Percentiles rank a stretch among this genome's conserved stretches.
These are phyloP conservation scores for Helleia helle DNA, from an alignment of 2,888 invertebrate genomes.

Conservation along the genomic window DNA sequence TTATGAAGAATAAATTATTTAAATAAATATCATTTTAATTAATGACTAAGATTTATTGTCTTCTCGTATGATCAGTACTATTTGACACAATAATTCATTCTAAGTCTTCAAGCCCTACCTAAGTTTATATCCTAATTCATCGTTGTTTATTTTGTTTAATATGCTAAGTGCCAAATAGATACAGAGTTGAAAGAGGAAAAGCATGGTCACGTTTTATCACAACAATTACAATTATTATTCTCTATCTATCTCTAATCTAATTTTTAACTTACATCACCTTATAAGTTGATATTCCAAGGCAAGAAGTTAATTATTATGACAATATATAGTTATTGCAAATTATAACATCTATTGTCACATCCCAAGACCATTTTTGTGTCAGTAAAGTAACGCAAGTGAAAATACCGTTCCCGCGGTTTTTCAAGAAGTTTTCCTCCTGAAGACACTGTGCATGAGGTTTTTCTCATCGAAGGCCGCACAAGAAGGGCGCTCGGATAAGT, in stretches of 20 bases:
- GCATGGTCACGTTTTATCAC: too few relatives aligned
- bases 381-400: too few relatives aligned
- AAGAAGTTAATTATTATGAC: neutral
- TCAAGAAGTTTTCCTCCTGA: too few relatives aligned
- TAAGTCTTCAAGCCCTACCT: neutral
- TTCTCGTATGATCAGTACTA: neutral
- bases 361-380: neutral
- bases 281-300: neutral
- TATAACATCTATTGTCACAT: too few relatives aligned
- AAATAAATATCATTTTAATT: neutral
- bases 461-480: too few relatives aligned
- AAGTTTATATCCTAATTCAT: neutral
- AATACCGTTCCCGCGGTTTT: too few relatives aligned
- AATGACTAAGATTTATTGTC: neutral
- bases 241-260: too few relatives aligned
- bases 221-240: too few relatives aligned
- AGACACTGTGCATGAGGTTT: too few relatives aligned
- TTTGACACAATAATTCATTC: neutral
- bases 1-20: conserved; percentile 2
- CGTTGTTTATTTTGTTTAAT: neutral
- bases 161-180: neutral
- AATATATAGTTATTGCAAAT: too few relatives aligned
- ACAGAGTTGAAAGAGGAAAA: neutral
- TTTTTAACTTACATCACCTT: too few relatives aligned
- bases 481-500: too few relatives aligned